Conservation (phyloP, 2,113 vertebrate species). For the Oxyruncus cristatus region DNA sequence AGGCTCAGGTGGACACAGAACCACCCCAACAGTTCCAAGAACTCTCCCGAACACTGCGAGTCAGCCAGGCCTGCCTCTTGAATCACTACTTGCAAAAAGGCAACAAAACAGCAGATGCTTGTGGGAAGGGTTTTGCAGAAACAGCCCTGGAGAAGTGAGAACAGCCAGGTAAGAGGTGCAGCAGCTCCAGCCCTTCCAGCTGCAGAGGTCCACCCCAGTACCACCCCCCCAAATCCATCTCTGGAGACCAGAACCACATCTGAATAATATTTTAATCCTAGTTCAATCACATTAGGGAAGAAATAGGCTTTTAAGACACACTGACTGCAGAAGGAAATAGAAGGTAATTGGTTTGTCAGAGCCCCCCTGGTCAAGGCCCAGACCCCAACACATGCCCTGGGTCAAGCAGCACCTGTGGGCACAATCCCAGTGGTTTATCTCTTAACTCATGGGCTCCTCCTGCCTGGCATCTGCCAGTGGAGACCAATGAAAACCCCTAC, state of each 20-base stretch:
- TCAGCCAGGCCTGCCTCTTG: not conserved
- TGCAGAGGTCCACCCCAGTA: not conserved
- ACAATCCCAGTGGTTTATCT: not conserved
- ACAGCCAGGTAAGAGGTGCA: not conserved
- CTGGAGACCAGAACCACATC: not conserved
- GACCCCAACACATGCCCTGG: not conserved
- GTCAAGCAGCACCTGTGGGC: not conserved
- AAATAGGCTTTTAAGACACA: not conserved
- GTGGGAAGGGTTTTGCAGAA: not conserved
- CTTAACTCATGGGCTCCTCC: not conserved
- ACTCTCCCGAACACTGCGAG: not conserved
- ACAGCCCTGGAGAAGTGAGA: not conserved
- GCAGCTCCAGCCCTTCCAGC: accelerated
- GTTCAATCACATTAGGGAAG: not conserved
- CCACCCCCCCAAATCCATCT: not conserved
- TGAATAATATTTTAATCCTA: not conserved
- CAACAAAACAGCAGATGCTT: accelerated
- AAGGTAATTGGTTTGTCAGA: not conserved
- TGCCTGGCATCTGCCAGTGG: not conserved
- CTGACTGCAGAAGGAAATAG: not conserved
- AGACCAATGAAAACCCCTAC: not conserved
- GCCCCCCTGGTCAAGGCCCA: not conserved
- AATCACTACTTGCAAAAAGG: not conserved
- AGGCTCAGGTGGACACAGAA: not conserved
- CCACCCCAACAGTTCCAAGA: not conserved